Conservation (phyloP, 2,888 invertebrate genomes). For the Platycheirus albimanus region DNA sequence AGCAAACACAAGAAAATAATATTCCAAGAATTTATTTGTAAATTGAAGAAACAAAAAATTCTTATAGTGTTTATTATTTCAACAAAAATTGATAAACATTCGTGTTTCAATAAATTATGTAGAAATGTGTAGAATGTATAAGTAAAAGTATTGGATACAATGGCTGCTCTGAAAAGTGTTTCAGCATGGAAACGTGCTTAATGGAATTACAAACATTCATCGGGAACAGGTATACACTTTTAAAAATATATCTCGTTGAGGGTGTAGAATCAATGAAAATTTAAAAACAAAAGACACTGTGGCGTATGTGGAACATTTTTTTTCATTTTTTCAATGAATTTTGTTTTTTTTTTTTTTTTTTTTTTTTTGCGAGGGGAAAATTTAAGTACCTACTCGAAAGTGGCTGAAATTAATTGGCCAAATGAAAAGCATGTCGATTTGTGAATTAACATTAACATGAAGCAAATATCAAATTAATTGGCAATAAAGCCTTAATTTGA, state of each 20-base stretch:
- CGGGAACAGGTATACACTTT: slow-evolving; percentile 21
- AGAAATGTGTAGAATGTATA: slow-evolving; percentile 31
- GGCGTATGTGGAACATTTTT: slow-evolving; percentile 57
- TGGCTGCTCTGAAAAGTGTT: slow-evolving; percentile 6
- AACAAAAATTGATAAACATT: slow-evolving; percentile 59
- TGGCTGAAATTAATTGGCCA: slow-evolving; percentile 43
- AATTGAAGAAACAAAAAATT: slow-evolving; percentile 38
- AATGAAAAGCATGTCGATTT: slow-evolving; percentile 41
- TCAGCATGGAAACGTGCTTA: slow-evolving; percentile 14
- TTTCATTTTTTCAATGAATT: slow-evolving; percentile 31
- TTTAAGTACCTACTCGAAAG: slow-evolving; percentile 28
- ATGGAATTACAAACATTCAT: slow-evolving; percentile 8
- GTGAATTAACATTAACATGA: slow-evolving; percentile 24
- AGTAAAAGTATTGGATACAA: slow-evolving; percentile 25
- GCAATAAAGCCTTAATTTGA: slow-evolving; percentile 34
- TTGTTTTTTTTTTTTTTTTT: slow-evolving; percentile 20
- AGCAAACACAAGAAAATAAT: neutral
- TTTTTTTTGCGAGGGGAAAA: neutral
- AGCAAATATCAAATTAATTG: slow-evolving; percentile 37
- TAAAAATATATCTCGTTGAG: neutral
- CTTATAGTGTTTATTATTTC: slow-evolving; percentile 61
- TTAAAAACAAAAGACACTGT: neutral
- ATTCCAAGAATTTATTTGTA: slow-evolving; percentile 10
- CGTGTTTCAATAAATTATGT: slow-evolving; percentile 45
- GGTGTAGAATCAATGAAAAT: slow-evolving; percentile 14